Base-by-base conservation (phyloP, 2,113 vertebrate genomes). In the Balaeniceps rex region DNA sequence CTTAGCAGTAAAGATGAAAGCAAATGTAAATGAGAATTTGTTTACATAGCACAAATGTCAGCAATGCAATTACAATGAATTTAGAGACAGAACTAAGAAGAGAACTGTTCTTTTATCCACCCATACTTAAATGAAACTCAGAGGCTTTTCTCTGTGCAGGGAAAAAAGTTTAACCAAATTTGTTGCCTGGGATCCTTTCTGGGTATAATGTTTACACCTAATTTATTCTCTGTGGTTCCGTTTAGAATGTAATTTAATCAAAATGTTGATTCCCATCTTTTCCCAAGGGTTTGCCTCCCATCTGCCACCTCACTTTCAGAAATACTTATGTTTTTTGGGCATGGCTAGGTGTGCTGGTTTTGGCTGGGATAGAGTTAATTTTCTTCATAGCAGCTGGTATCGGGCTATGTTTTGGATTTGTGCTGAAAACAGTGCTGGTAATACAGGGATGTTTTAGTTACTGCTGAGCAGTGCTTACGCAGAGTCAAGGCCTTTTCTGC, bases 21-120 rank as follows among this genome's bases (percentile, higher is more conserved):
- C 12, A 90, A 77, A 96, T 80, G 84, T 65, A 95, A 90, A 95
- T 51, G 84, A 93, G 66, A 80, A 80, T 46, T 91, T 93, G 49
- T 91, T 88, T 95, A 65, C 87, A 70, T 21, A 83, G 65, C 57
- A 42, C 29, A 83, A 85, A 87, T 85, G 57, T 49, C 0, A 0
- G 66, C 2, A 9, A 85, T 2, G 9, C 57, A 96, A 89, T 90
- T 94, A 93, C 58, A 87, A 38, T 46, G 13, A 94, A 69, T 96
- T 95, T 65, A 88, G 70, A 93, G 70, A 58, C 10, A 94, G 54
- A 80, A 57, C 74, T 57, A 77, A 83, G 66, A 83, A 63, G 72
- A 93, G 96, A 95, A 77, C 19, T 58, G 18, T 88, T 91, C 94
- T 96, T 97, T 95, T 63, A 96, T 96, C 87, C 88, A 94, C 84